These are phyloP conservation scores for Lamprotornis superbus DNA, from an alignment of 2,113 vertebrate genomes.

Conservation along the genomic window DNA sequence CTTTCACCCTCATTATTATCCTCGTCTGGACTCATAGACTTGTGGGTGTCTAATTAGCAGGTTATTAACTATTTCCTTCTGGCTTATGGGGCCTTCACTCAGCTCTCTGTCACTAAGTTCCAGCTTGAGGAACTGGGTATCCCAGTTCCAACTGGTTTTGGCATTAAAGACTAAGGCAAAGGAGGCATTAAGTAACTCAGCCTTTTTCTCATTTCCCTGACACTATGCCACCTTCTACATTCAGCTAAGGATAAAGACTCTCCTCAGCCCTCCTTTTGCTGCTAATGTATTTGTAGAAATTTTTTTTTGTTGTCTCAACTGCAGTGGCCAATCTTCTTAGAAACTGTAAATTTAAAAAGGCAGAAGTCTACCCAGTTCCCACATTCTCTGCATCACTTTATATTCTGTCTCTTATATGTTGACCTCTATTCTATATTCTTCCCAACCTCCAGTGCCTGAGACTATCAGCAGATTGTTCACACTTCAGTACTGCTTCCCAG, in stretches of 20 bases:
- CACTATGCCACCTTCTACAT: background rate
- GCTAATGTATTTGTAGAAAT: background rate
- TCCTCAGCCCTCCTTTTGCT: background rate
- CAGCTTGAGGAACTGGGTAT: background rate
- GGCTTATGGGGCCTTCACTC: background rate
- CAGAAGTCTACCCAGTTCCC: background rate
- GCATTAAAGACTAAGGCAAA: background rate
- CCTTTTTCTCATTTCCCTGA: background rate
- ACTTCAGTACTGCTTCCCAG: background rate
- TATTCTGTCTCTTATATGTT: background rate
- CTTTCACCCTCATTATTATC: background rate
- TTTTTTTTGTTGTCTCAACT: background rate
- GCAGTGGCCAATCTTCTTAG: background rate
- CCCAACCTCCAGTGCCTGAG: background rate
- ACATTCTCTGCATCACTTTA: background rate
- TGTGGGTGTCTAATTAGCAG: background rate
- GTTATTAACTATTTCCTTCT: background rate
- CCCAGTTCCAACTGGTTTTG: background rate
- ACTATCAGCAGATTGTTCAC: background rate
- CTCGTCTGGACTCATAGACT: background rate
- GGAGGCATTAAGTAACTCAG: background rate
- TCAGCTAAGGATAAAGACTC: background rate
- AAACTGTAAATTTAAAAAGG: background rate
- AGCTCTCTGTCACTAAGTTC: background rate
- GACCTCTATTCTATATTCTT: background rate